Base-by-base conservation (phyloP, 2,797 vertebrate genomes). In the Peromyscus nudipes region DNA sequence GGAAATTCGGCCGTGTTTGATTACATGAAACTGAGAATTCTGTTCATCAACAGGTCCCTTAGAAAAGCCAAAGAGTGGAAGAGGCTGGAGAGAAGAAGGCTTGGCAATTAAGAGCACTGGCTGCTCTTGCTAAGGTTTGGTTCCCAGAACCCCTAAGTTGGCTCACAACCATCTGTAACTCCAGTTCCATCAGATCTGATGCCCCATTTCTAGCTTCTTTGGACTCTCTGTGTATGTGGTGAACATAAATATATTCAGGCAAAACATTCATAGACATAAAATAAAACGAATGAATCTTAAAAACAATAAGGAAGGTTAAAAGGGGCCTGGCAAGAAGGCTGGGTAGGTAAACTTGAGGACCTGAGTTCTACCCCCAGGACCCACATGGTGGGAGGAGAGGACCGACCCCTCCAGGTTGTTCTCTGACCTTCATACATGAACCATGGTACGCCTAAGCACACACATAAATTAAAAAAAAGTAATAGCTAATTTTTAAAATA, bases 1-100 rank as follows among this genome's bases (percentile, higher is more conserved):
- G 40, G 89, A 90, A 86, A 87, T 55, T 80, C 52, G 40, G 10
- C 49, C 76, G 16, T 52, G 82, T 92, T 92, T 55, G 9, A 73
- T 67, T 85, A 89, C 0, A 27, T 40, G 88, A 89, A 89, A 75
- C 21, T 77, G 91, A 86, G 69, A 86, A 89, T 93, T 82, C 87
- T 82, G 27, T 60, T 89, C 65, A 67, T 64, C 49, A 67, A 65
- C 91, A 89, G 21, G 83, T 91, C 49, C 16, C 75, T 73, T 31
- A 91, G 88, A 31, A 64, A 94, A 82, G 17, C 49, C 46, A 83
- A 79, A 92, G 80, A 8, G 46, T 23, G 0, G 46, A 43, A 2
- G 10, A 67, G 21, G 57, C 27, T 10, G 40, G 43, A 4, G 31
- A 49, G 40, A n/a, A 62, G 55, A 16, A 27, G 71, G 4, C 19